Conservation (phyloP, 2,888 invertebrate species). For the Latrodectus hesperus region DNA sequence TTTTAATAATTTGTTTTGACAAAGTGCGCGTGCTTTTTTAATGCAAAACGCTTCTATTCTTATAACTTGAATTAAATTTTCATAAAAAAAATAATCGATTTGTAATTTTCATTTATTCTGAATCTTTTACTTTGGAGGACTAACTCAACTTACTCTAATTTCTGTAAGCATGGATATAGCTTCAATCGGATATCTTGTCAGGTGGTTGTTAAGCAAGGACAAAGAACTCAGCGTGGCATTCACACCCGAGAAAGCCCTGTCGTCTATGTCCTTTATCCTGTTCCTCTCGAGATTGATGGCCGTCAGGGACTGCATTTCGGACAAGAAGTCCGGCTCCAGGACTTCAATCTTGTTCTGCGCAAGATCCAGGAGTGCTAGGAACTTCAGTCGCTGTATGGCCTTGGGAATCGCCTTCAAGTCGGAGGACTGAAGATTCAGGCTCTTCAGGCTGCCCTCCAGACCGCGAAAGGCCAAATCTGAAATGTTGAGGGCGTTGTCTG, state of each 20-base stretch:
- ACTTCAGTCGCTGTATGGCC: constrained; percentile 84
- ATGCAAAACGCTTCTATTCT: too few species aligned
- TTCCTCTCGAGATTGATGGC: constrained; percentile 93
- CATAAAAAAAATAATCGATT: not conserved
- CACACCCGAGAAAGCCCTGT: constrained; percentile 86
- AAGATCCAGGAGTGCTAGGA: constrained; percentile 89
- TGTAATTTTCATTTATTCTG: not conserved
- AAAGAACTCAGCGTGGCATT: constrained; percentile 88
- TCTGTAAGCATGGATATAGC: constrained; percentile 86
- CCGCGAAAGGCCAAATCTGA: constrained; percentile 83
- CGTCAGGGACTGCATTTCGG: constrained; percentile 85
- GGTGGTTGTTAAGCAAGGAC: constrained; percentile 89
- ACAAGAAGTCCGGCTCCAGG: constrained; percentile 75
- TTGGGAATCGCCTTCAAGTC: constrained; percentile 86
- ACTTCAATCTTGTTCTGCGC: constrained; percentile 91
- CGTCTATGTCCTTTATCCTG: constrained; percentile 85
- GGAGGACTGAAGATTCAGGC: constrained; percentile 91
- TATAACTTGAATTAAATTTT: not conserved
- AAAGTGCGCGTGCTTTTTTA: too few species aligned
- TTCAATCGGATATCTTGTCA: constrained; percentile 88
- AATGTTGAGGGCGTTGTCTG: constrained; percentile 87
- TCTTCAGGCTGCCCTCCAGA: constrained; percentile 87
- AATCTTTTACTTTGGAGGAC: not conserved
- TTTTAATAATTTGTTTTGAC: too few species aligned
- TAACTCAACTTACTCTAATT: constrained; percentile 79